These are phyloP conservation scores for Agrochola litura DNA, from an alignment of 2,888 invertebrate genomes.

Conservation along the genomic window DNA sequence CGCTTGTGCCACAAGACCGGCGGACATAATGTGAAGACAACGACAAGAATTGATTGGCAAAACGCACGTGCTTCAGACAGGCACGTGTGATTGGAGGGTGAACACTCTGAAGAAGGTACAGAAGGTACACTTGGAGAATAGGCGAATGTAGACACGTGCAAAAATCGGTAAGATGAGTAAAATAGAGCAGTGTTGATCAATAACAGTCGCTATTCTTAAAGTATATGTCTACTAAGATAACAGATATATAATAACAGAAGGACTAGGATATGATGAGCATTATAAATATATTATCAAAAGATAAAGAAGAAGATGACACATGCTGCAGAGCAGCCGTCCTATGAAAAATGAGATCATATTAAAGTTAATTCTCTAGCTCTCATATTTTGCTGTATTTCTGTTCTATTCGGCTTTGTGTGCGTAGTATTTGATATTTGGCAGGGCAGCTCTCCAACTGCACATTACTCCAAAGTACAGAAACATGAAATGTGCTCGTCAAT, in stretches of 20 bases:
- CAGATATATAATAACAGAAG: neutral
- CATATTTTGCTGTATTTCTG: conserved; percentile 6
- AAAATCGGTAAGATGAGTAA: neutral
- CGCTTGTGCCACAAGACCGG: conserved; percentile 11
- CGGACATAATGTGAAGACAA: conserved; percentile 15
- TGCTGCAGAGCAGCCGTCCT: neutral
- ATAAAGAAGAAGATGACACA: neutral
- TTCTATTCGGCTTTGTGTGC: neutral
- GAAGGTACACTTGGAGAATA: neutral
- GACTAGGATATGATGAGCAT: too few relatives aligned
- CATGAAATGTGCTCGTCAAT: conserved; percentile 48
- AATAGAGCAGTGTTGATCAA: neutral
- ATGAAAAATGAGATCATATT: too few relatives aligned
- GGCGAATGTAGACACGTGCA: too few relatives aligned
- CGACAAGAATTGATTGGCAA: conserved; percentile 38
- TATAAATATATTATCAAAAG: neutral
- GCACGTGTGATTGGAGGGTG: conserved; percentile 25
- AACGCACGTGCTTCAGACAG: conserved; percentile 34
- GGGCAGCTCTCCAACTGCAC: conserved; percentile 63
- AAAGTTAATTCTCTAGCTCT: neutral
- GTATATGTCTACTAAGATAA: neutral
- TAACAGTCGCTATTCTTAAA: neutral
- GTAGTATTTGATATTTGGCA: neutral
- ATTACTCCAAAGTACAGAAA: conserved; percentile 49
- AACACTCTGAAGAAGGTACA: neutral